A percentile compares a stretch with the other conserved stretches of the same genome.
Conservation (phyloP, 2,797 vertebrate species). For the Cossypha dichroa region DNA sequence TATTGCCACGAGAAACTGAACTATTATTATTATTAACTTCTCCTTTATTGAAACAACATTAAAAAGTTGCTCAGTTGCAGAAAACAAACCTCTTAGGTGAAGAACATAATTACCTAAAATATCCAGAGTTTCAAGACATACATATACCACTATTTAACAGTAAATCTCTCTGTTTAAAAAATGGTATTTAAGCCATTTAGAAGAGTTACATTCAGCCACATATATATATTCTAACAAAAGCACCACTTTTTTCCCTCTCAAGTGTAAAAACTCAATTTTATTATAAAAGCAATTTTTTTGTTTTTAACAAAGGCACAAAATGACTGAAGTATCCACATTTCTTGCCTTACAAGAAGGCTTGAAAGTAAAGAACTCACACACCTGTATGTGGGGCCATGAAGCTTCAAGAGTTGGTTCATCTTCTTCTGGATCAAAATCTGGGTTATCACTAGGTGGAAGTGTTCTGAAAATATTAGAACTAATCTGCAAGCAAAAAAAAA, state of each 20-base stretch:
- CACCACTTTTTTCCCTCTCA: neutral
- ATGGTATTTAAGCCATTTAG: neutral
- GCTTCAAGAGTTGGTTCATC: constrained; percentile 97
- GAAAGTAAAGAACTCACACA: constrained; percentile 48
- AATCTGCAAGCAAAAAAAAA: constrained; percentile 81
- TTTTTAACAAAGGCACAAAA: neutral
- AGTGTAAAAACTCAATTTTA: neutral
- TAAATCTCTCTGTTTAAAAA: neutral
- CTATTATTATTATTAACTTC: neutral
- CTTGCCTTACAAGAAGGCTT: neutral
- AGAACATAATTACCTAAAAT: neutral
- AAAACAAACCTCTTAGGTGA: neutral
- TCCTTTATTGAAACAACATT: neutral
- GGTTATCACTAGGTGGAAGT: constrained; percentile 96
- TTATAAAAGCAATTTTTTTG: neutral
- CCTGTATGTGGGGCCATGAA: constrained; percentile 98
- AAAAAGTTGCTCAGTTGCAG: neutral
- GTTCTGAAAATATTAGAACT: constrained; percentile 94
- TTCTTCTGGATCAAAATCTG: constrained; percentile 98
- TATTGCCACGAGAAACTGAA: neutral
- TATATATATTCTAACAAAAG: neutral
- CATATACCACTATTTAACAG: neutral
- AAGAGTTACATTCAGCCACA: neutral
- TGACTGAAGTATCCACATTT: neutral
- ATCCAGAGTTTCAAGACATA: neutral